phyloP scores from a whole-genome alignment of 2,888 invertebrate species.

The Leptinotarsa haldemani region DNA sequence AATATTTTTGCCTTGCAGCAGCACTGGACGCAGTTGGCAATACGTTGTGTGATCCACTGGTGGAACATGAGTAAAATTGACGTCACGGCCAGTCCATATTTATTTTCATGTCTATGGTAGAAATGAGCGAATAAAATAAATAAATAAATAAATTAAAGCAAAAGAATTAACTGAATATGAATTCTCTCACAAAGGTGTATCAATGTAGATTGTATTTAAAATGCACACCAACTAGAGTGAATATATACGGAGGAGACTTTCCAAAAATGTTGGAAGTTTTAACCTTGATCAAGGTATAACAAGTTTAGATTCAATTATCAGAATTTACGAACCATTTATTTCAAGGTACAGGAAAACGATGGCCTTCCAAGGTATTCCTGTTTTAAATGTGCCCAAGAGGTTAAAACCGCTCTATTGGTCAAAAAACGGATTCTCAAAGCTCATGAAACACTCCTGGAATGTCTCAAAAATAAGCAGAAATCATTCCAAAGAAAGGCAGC shows the following conservation, averaged over 20 bases:
- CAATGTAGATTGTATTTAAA: conserved; percentile 56
- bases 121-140: too few relatives aligned
- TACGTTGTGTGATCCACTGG: too few relatives aligned
- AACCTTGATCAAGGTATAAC: conserved; percentile 55
- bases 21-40: too few relatives aligned
- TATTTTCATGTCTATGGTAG: too few relatives aligned
- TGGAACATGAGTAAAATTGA: too few relatives aligned
- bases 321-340: background rate
- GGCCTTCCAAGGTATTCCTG: conserved; percentile 56
- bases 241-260: conserved; percentile 54
- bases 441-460: conserved; percentile 49
- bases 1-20: too few relatives aligned
- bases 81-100: too few relatives aligned
- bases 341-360: conserved; percentile 54
- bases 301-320: background rate
- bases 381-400: conserved; percentile 54
- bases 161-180: too few relatives aligned
- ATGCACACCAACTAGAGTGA: conserved; percentile 49
- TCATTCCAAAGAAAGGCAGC: conserved; percentile 1
- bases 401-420: conserved; percentile 53
- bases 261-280: conserved; percentile 56
- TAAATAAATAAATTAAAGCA: too few relatives aligned
- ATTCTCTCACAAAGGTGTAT: conserved; percentile 15
- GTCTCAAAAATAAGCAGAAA: conserved; percentile 29
- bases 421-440: conserved; percentile 55